Evolutionary conservation across 1,140 invertebrate species (phyloP).

Genomic region (Globodera ellingtonae): DNA sequence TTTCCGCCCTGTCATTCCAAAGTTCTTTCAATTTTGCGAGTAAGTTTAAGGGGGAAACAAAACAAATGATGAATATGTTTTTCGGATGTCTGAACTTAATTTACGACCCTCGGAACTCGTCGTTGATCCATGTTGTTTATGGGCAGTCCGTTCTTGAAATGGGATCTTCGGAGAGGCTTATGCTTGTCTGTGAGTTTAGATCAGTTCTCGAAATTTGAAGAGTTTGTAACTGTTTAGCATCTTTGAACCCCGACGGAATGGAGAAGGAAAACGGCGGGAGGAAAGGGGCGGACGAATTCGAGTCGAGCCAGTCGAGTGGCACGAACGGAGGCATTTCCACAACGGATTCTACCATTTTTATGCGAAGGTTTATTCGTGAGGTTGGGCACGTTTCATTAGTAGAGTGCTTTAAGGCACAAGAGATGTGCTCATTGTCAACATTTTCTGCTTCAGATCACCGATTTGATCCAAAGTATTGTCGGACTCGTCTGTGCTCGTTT

Average conservation of each 20-base stretch:
- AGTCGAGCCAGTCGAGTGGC: not conserved
- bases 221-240: not conserved
- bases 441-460: constrained; percentile 46
- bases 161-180: constrained; percentile 46
- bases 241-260: constrained; percentile 10
- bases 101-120: constrained; percentile 29
- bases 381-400: not conserved
- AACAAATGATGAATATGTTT: not conserved
- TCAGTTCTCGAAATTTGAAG: too few species aligned
- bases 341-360: constrained; percentile 16
- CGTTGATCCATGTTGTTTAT: constrained; percentile 47
- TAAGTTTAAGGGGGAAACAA: constrained; percentile 23
- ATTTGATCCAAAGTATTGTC: constrained; percentile 52
- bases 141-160: constrained; percentile 45
- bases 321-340: constrained; percentile 6
- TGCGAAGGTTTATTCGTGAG: constrained; percentile 29
- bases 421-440: constrained; percentile 6
- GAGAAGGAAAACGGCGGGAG: constrained; percentile 28
- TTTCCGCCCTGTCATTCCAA: constrained; percentile 38
- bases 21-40: constrained; percentile 43
- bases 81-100: constrained; percentile 49
- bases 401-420: not conserved
- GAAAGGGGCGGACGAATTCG: constrained; percentile 22
- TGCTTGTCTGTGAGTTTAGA: constrained; percentile 47
- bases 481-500: constrained; percentile 46